phyloP scores from a whole-genome alignment of 1,140 invertebrate genomes.

The Drosophila sulfurigaster region DNA sequence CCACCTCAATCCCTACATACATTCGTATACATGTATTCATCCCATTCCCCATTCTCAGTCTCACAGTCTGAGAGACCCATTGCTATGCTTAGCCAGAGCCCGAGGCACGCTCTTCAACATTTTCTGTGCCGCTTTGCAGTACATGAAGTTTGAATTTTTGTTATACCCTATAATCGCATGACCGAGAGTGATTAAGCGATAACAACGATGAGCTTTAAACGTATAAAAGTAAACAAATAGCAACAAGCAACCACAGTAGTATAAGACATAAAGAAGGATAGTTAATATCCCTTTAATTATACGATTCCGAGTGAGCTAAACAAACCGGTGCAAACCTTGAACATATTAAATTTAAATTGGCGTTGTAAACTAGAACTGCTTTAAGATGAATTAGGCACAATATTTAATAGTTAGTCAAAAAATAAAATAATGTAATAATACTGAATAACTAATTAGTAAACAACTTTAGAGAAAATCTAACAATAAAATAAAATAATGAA shows the following conservation, averaged over 20 bases:
- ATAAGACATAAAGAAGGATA: no score
- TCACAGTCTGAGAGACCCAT: constrained; percentile 28
- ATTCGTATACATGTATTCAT: neutral
- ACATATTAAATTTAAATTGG: no score
- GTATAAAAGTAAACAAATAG: neutral
- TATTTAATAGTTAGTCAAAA: no score
- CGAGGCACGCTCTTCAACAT: constrained; percentile 64
- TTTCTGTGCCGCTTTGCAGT: constrained; percentile 65
- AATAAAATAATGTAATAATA: no score
- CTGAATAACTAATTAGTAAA: no score
- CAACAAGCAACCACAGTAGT: neutral
- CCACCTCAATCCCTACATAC: constrained; percentile 2
- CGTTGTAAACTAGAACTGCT: no score
- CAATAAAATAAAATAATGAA: no score
- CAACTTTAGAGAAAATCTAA: no score
- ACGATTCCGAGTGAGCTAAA: no score
- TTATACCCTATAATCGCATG: constrained; percentile 29
- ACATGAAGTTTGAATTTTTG: constrained; percentile 67
- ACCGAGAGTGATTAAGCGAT: neutral
- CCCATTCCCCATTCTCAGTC: constrained; percentile 8
- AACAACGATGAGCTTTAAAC: neutral
- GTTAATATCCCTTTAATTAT: no score
- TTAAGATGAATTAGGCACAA: no score
- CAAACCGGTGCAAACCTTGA: no score
- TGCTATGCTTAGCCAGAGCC: constrained; percentile 40